Evolutionary conservation across 2,797 vertebrate species (phyloP).

Genomic region (Sebastes oblongus): DNA sequence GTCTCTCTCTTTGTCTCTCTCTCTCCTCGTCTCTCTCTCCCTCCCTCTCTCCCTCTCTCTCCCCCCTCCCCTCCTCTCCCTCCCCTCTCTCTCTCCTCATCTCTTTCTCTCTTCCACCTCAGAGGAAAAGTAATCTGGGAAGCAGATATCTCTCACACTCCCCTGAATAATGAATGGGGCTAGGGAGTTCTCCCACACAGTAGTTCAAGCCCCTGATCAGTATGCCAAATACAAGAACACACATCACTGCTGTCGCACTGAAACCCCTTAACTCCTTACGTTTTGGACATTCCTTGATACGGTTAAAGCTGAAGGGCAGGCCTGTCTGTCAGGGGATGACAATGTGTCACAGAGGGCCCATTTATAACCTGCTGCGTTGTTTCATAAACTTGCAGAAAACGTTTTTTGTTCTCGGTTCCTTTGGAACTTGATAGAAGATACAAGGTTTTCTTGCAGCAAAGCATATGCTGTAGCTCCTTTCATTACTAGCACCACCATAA

Average conservation of each 20-base stretch:
- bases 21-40: background rate
- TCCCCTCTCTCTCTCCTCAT: background rate
- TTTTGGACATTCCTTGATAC: background rate
- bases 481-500: constrained; percentile 29
- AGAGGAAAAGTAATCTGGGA: constrained; percentile 58
- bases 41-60: background rate
- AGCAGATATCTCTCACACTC: constrained; percentile 59
- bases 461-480: constrained; percentile 22
- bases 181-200: constrained; percentile 58
- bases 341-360: background rate
- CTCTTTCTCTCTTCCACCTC: constrained; percentile 9
- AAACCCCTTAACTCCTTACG: constrained; percentile 13
- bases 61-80: fast-evolving
- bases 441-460: constrained; percentile 15
- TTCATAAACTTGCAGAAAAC: background rate
- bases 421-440: constrained; percentile 13
- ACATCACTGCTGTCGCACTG: constrained; percentile 34
- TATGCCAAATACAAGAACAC: constrained; percentile 52
- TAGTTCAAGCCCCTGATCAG: constrained; percentile 60
- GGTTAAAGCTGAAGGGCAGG: background rate
- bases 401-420: background rate
- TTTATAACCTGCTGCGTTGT: background rate
- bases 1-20: background rate
- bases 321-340: background rate
- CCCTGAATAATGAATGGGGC: constrained; percentile 68